Percentiles rank a stretch among this genome's conserved stretches.
These are phyloP conservation scores for Hippopotamyrus pictus DNA, from an alignment of 2,797 vertebrate species.

Conservation along the genomic window DNA sequence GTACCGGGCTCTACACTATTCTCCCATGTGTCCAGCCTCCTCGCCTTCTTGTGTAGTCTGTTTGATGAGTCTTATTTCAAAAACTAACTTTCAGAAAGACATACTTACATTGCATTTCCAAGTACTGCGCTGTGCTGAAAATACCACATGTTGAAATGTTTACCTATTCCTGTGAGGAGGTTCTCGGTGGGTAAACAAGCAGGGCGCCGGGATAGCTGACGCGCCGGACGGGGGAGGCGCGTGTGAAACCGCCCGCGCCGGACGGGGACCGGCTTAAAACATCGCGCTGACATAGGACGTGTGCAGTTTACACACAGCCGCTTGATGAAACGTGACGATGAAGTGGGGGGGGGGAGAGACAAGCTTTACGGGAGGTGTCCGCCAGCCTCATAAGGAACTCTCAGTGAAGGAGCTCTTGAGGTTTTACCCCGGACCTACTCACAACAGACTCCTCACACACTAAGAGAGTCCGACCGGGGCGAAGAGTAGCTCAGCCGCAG, in stretches of 20 bases:
- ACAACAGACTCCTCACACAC: conserved; percentile 7
- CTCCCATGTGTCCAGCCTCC: neutral
- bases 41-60: neutral
- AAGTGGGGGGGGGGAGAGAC: neutral
- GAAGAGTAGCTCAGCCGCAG: conserved; percentile 23
- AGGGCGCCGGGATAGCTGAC: neutral
- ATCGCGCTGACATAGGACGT: neutral
- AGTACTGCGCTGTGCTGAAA: neutral
- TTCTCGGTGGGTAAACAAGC: neutral
- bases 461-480: conserved; percentile 22
- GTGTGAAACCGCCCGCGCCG: neutral
- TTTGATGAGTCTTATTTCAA: neutral
- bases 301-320: neutral
- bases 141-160: neutral
- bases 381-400: neutral
- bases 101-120: neutral
- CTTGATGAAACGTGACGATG: neutral
- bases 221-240: neutral
- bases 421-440: neutral
- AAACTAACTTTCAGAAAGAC: neutral
- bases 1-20: neutral
- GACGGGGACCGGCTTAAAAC: neutral
- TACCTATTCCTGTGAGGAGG: neutral
- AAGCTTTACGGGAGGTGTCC: neutral
- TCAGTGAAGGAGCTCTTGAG: neutral